A percentile compares a stretch with the other conserved stretches of the same genome.
Evolutionary conservation across 2,888 invertebrate genomes (phyloP).

Genomic region (Apotomis capreana): DNA sequence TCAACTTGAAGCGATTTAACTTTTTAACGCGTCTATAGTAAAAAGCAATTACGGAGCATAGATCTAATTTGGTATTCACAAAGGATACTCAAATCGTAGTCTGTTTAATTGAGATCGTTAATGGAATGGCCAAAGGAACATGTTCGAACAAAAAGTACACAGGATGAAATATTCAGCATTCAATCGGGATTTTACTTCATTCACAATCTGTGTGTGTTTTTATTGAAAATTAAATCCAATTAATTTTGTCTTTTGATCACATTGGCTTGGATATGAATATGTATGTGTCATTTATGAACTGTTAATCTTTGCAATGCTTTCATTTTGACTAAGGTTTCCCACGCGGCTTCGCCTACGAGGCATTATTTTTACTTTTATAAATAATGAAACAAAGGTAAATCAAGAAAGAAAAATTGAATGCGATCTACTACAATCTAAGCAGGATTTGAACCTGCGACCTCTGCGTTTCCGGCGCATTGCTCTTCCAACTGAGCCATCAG

Average conservation of each 20-base stretch:
- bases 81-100: constrained; percentile 54
- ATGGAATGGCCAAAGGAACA: constrained; percentile 57
- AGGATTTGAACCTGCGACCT: too few species aligned
- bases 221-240: constrained; percentile 1
- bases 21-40: constrained; percentile 45
- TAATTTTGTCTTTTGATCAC: background rate
- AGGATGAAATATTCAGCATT: constrained; percentile 5
- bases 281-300: background rate
- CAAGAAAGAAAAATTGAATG: too few species aligned
- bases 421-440: too few species aligned
- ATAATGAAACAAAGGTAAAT: too few species aligned
- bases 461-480: too few species aligned
- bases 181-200: constrained; percentile 15
- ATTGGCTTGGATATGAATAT: background rate
- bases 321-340: background rate
- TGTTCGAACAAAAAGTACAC: constrained; percentile 39
- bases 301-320: background rate
- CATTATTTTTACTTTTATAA: too few species aligned
- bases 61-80: constrained; percentile 54
- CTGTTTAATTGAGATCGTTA: constrained; percentile 57
- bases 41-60: constrained; percentile 48
- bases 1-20: constrained; percentile 46
- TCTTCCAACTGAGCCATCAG: too few species aligned
- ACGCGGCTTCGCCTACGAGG: too few species aligned
- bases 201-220: constrained; percentile 25